Percentiles rank a stretch among this genome's conserved stretches.
Evolutionary conservation across 2,797 vertebrate species (phyloP).

Genomic region (Acomys russatus): DNA sequence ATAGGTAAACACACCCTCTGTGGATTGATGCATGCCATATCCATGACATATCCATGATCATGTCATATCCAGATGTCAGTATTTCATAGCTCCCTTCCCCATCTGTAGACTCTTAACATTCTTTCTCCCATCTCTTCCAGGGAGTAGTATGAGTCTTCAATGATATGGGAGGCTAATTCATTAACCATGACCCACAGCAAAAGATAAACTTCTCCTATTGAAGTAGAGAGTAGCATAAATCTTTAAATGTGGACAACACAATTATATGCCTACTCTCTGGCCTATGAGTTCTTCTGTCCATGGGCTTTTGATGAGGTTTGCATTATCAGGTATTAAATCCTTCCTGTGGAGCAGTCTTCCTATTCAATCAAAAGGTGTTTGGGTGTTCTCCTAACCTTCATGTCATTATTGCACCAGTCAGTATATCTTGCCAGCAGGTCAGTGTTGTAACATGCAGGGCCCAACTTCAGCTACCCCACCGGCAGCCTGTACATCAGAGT

Average conservation of each 20-base stretch:
- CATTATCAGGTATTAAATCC: neutral
- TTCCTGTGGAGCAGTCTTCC: neutral
- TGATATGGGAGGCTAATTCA: neutral
- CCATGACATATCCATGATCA: too few species aligned
- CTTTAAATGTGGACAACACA: neutral
- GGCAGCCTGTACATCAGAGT: neutral
- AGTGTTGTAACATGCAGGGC: neutral
- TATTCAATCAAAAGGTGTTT: neutral
- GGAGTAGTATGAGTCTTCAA: neutral
- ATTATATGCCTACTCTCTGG: neutral
- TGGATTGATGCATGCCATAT: neutral
- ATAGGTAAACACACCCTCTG: too few species aligned
- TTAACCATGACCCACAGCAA: neutral
- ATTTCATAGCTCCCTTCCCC: too few species aligned
- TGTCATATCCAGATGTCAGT: too few species aligned
- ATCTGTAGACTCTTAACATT: neutral
- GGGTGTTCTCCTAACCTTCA: neutral
- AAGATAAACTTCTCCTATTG: neutral
- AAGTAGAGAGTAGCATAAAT: neutral
- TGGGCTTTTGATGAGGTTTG: neutral
- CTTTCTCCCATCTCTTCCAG: neutral
- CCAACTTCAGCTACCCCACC: neutral
- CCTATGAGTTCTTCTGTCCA: neutral
- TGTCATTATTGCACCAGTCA: too few species aligned
- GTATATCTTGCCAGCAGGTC: neutral